Base-by-base conservation (phyloP, 2,888 invertebrate species). In the Spilarctia lutea region DNA sequence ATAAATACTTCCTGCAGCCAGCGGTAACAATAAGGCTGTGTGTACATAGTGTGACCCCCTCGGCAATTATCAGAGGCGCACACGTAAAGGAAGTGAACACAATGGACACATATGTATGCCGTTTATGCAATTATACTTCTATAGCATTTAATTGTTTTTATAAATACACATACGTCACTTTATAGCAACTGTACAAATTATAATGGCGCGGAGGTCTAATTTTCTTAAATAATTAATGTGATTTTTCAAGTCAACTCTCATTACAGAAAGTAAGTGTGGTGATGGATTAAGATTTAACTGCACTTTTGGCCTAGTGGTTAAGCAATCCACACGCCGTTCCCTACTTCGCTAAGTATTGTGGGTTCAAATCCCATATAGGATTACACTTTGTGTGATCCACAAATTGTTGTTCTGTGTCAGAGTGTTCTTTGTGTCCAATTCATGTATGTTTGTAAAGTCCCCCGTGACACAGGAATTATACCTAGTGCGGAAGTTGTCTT, bases 41-140 rank as follows among this genome's bases (percentile, higher is more conserved):
- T 63, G 68, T 68, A 71, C 45, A 48, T 35, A 48, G 71, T 75
- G 66, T 74, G 63, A 69, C 63, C 42, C 65, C 65, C 68, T 72
- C 73, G 71, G 73, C 74, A 75, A 80, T 79, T 78, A 80, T 65
- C 65, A 27, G 65, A 78, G 66, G 65, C 73, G 75, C 75, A 33
- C 68, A 63, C 69, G 75, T 82, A 79, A 80, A 87, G 84, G 82
- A 81, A 80, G 79, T 73, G 74, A 79, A 81, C 79, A 86, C 84
- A 86, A 85, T 83, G 76, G 79, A 81, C 81, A 78, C 74, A 79
- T 75, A 74, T 45, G 11, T 42, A 24, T 71, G 78, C 77, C 79
- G 79, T 75, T 73, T 75, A 75, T 79, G 72, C 81, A 81, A 85
- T 86, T 82, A 83, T 65, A 65, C 27, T 45, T 42, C 35, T 77